These are phyloP conservation scores for Dryomyza anilis DNA, from an alignment of 2,888 invertebrate genomes.

Conservation along the genomic window DNA sequence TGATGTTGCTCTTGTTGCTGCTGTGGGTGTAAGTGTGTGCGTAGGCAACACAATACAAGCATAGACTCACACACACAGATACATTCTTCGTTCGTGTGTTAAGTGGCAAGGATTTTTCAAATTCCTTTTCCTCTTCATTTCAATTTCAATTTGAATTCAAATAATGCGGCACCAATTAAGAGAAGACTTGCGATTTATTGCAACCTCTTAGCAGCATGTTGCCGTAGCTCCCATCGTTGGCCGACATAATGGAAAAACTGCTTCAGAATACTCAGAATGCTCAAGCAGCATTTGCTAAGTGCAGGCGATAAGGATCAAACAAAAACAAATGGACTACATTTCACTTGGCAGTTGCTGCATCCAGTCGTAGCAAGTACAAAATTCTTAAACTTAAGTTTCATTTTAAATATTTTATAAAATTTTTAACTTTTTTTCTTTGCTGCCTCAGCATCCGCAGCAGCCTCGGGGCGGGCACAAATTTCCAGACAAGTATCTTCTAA, in stretches of 20 bases:
- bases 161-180: constrained; percentile 2
- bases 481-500: constrained; percentile 1
- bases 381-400: too few species aligned
- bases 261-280: too few species aligned
- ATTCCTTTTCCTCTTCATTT: not conserved
- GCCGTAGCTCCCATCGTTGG: not conserved
- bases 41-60: not conserved
- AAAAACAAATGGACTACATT: too few species aligned
- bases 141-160: constrained; percentile 7
- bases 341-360: too few species aligned
- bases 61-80: not conserved
- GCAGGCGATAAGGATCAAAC: too few species aligned
- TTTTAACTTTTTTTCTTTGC: too few species aligned
- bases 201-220: not conserved
- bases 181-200: not conserved
- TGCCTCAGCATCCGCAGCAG: too few species aligned
- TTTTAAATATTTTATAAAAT: too few species aligned
- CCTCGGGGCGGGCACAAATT: constrained; percentile 5
- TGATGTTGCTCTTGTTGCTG: not conserved
- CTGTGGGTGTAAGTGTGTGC: not conserved
- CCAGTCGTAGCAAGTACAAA: too few species aligned
- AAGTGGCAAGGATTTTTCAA: not conserved
- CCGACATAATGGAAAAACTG: too few species aligned
- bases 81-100: not conserved
- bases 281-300: too few species aligned